A percentile compares a stretch with the other conserved stretches of the same genome.
Conservation (phyloP, 2,888 invertebrate species). For the Gerosis bhagava region DNA sequence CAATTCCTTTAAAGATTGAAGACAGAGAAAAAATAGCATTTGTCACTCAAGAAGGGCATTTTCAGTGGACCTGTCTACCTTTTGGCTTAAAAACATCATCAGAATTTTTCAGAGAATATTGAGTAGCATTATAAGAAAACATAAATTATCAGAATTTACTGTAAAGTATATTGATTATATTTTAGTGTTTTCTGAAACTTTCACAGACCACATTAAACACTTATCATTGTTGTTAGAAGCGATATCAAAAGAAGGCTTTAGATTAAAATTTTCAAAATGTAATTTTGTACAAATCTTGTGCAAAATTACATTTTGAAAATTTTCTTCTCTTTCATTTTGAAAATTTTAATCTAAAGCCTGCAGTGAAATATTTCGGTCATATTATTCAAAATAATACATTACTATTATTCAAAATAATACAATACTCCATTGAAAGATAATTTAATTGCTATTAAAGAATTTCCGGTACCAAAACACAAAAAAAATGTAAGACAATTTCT, state of each 20-base stretch:
- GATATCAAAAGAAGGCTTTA: constrained; percentile 34
- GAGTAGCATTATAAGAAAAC: constrained; percentile 32
- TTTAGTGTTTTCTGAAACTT: constrained; percentile 36
- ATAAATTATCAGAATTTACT: constrained; percentile 20
- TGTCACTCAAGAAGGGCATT: constrained; percentile 40
- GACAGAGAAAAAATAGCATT: constrained; percentile 42
- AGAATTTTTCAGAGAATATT: constrained; percentile 48
- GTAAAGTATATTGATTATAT: constrained; percentile 32
- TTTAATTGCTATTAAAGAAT: not conserved
- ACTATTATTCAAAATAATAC: too few relatives aligned
- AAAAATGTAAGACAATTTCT: constrained; percentile 5
- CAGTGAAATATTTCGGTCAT: constrained; percentile 36
- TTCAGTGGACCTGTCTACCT: constrained; percentile 41
- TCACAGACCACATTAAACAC: constrained; percentile 34
- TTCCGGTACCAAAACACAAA: not conserved
- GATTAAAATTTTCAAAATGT: constrained; percentile 36
- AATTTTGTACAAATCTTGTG: constrained; percentile 33
- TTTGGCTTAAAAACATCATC: constrained; percentile 47
- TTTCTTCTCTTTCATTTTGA: too few relatives aligned
- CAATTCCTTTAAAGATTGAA: constrained; percentile 42
- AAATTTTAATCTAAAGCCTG: too few relatives aligned
- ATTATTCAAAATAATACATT: constrained; percentile 36
- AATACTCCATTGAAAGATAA: not conserved
- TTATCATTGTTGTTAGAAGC: constrained; percentile 31
- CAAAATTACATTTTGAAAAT: too few relatives aligned